These are phyloP conservation scores for Thymallus thymallus DNA, from an alignment of 2,113 vertebrate species.

Conservation along the genomic window DNA sequence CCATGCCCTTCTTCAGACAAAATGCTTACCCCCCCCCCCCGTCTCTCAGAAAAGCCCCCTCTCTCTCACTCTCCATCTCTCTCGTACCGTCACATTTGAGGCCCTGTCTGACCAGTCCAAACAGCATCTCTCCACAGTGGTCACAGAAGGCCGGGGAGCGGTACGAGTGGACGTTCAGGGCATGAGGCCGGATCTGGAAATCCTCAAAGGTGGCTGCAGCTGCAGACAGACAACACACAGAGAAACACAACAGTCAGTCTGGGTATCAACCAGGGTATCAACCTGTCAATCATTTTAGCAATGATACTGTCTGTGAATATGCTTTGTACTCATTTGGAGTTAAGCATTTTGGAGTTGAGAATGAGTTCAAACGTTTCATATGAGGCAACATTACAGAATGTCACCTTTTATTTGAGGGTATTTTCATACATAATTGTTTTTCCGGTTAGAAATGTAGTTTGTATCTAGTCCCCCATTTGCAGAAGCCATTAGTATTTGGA, in stretches of 20 bases:
- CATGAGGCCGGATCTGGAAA: slow-evolving; percentile 88
- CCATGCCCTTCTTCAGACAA: not conserved
- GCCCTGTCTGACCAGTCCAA: slow-evolving; percentile 86
- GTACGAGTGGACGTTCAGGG: slow-evolving; percentile 88
- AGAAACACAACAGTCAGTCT: slow-evolving; percentile 14
- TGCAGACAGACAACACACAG: slow-evolving; percentile 40
- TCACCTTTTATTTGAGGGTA: too few species aligned
- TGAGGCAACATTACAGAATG: too few species aligned
- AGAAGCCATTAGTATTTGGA: too few species aligned
- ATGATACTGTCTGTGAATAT: not conserved
- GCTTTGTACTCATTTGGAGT: not conserved
- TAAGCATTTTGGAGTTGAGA: not conserved
- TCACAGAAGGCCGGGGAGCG: slow-evolving; percentile 88
- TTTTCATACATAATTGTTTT: too few species aligned
- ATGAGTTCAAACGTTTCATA: too few species aligned
- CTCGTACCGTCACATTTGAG: slow-evolving; percentile 87
- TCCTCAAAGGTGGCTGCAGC: slow-evolving; percentile 88
- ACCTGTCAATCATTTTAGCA: not conserved
- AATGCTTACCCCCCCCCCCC: not conserved
- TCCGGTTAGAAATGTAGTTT: too few species aligned
- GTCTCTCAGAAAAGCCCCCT: too few species aligned
- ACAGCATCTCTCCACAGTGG: slow-evolving; percentile 91
- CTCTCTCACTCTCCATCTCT: not conserved
- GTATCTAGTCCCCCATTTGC: not conserved
- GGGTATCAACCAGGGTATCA: not conserved